phyloP scores from a whole-genome alignment of 2,888 invertebrate genomes.

The Minunthozetes semirufus region DNA sequence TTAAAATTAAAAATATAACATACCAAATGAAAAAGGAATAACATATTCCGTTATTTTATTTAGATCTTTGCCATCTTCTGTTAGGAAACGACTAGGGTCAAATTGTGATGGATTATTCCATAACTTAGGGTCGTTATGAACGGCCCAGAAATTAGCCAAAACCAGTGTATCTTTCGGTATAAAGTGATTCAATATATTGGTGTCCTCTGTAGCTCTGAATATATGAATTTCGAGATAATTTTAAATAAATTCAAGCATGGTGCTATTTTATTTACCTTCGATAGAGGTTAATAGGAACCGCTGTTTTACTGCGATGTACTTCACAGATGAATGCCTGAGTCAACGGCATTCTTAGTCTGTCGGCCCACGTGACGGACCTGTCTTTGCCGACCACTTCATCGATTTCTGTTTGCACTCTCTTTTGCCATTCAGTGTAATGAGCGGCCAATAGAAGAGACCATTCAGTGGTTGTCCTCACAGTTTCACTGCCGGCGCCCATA shows the following conservation, averaged over 20 bases:
- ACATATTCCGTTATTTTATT: conserved; percentile 39
- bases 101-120: conserved; percentile 42
- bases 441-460: conserved; percentile 52
- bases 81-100: conserved; percentile 41
- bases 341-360: no score
- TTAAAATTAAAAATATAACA: no score
- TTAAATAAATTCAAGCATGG: no score
- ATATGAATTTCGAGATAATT: no score
- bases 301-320: conserved; percentile 63
- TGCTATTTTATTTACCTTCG: conserved; percentile 37
- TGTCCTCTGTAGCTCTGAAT: conserved; percentile 39
- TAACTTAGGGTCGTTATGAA: conserved; percentile 41
- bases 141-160: conserved; percentile 41
- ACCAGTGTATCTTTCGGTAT: conserved; percentile 41
- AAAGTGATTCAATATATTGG: conserved; percentile 37
- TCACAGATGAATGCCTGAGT: conserved; percentile 64
- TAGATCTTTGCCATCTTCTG: conserved; percentile 38
- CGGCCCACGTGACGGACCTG: conserved; percentile 54
- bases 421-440: conserved; percentile 52
- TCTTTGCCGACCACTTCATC: conserved; percentile 57
- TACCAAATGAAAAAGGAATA: conserved; percentile 42
- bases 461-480: conserved; percentile 40
- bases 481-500: conserved; percentile 42
- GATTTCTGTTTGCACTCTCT: conserved; percentile 57
- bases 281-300: conserved; percentile 41